phyloP scores from a whole-genome alignment of 2,888 invertebrate species.

The Anthrax anthrax region DNA sequence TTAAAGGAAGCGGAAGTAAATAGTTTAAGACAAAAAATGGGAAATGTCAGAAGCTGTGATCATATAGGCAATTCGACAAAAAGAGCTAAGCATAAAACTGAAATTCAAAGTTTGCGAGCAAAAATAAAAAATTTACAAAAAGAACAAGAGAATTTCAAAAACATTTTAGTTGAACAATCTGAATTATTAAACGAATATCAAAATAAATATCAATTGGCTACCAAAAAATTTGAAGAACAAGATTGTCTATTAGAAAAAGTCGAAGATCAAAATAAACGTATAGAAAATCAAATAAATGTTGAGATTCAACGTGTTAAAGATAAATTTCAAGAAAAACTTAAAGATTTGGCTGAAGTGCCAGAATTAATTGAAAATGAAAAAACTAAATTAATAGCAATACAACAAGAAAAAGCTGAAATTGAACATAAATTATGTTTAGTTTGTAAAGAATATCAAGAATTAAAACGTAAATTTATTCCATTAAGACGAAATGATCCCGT shows the following conservation, averaged over 20 bases:
- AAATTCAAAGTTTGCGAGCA: constrained; percentile 5
- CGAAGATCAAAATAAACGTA: constrained; percentile 22
- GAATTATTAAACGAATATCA: constrained; percentile 25
- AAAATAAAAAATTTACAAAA: constrained; percentile 17
- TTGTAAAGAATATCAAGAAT: constrained; percentile 15
- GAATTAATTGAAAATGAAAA: constrained; percentile 24
- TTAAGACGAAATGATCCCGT: constrained; percentile 12
- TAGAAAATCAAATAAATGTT: constrained; percentile 20
- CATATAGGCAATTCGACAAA: not conserved
- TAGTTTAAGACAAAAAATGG: not conserved
- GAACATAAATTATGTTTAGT: constrained; percentile 16
- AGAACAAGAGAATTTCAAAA: constrained; percentile 26
- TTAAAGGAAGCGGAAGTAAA: constrained; percentile 27
- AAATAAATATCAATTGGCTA: constrained; percentile 26
- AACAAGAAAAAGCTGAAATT: constrained; percentile 21
- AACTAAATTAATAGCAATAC: constrained; percentile 22
- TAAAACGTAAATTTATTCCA: constrained; percentile 21
- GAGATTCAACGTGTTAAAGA: constrained; percentile 26
- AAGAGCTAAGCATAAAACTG: not conserved
- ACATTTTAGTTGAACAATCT: constrained; percentile 27
- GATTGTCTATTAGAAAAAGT: constrained; percentile 28
- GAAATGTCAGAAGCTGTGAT: not conserved
- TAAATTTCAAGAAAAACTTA: constrained; percentile 24
- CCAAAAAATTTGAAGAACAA: constrained; percentile 28
- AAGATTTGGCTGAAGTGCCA: constrained; percentile 24